These are phyloP conservation scores for Prolemur simus DNA, from an alignment of 2,113 vertebrate genomes.

Conservation along the genomic window DNA sequence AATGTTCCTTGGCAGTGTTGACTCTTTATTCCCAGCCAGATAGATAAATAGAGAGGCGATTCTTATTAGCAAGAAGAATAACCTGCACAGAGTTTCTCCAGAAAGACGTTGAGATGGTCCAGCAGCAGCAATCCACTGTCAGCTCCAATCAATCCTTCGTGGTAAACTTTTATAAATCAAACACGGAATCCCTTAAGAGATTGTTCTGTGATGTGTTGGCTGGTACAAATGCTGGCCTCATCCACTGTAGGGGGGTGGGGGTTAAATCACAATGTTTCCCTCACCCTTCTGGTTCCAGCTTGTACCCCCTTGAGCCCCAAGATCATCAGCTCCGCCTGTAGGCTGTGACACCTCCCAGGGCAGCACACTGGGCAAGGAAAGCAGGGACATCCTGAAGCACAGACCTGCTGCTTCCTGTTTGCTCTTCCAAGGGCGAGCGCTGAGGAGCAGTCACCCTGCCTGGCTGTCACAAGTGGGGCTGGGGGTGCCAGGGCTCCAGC, in stretches of 20 bases:
- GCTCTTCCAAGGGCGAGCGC: neutral
- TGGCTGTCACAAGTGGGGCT: neutral
- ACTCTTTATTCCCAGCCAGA: conserved; percentile 43
- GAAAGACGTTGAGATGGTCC: conserved; percentile 32
- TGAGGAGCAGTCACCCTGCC: neutral
- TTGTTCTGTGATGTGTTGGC: neutral
- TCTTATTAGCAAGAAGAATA: conserved; percentile 66
- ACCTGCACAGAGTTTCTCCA: conserved; percentile 7
- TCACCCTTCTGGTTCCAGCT: neutral
- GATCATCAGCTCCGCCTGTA: neutral
- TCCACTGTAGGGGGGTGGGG: neutral
- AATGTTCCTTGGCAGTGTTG: neutral
- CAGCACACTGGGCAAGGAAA: neutral
- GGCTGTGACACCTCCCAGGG: neutral
- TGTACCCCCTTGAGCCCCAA: neutral
- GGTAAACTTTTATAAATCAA: conserved; percentile 27
- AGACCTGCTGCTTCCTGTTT: no score
- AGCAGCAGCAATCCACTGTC: neutral
- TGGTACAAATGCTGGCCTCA: neutral
- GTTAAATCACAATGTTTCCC: neutral
- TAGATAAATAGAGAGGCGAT: conserved; percentile 11
- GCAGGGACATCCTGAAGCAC: neutral
- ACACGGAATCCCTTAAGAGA: neutral
- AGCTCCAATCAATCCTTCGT: neutral
- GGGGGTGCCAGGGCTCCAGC: neutral